Evolutionary conservation across 1,140 invertebrate genomes (phyloP).

Genomic region (Neodiprion lecontei): DNA sequence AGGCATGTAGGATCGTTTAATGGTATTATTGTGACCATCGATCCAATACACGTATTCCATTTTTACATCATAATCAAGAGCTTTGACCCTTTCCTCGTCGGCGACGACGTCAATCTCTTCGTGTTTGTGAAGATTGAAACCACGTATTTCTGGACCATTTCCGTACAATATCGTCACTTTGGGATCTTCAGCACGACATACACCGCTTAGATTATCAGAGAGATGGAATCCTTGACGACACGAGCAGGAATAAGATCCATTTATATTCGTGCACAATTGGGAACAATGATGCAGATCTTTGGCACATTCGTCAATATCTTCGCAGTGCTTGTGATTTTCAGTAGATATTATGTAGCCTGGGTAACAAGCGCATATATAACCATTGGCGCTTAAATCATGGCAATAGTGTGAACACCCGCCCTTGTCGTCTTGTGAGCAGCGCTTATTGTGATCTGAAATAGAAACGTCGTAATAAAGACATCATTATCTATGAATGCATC

Average conservation of each 20-base stretch:
- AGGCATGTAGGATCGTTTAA: constrained; percentile 91
- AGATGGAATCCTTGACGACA: constrained; percentile 85
- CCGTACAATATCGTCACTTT: constrained; percentile 73
- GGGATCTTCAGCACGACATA: constrained; percentile 75
- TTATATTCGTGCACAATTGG: constrained; percentile 91
- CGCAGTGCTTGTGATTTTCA: constrained; percentile 78
- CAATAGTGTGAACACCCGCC: constrained; percentile 96
- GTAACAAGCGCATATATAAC: constrained; percentile 89
- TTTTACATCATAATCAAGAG: constrained; percentile 85
- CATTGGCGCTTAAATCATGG: constrained; percentile 80
- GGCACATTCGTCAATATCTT: constrained; percentile 91
- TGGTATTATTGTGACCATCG: constrained; percentile 86
- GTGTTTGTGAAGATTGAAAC: constrained; percentile 70
- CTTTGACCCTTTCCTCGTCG: constrained; percentile 85
- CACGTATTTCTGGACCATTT: constrained; percentile 87
- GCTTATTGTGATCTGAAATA: constrained; percentile 69
- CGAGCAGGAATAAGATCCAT: constrained; percentile 88
- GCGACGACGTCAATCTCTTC: constrained; percentile 79
- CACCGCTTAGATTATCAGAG: constrained; percentile 78
- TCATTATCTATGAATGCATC: constrained; percentile 16
- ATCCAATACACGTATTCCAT: constrained; percentile 92
- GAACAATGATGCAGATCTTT: constrained; percentile 87
- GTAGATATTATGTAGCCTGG: constrained; percentile 83
- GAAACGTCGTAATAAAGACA: constrained; percentile 12
- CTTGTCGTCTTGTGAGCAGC: constrained; percentile 73